Base-by-base conservation (phyloP, 2,888 invertebrate genomes). In the Xylota sylvarum region DNA sequence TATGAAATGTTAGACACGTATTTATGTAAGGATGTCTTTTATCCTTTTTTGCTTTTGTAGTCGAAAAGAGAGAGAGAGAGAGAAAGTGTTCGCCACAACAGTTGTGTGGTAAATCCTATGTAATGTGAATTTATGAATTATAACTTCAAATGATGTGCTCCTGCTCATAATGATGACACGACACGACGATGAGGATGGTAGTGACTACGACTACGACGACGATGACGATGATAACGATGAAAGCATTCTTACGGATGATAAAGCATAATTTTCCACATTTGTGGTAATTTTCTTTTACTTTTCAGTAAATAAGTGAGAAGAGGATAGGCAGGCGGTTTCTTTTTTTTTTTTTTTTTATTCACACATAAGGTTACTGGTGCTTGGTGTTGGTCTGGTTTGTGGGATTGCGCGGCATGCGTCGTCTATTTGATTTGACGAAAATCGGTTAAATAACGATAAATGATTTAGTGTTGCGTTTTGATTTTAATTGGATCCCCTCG, bases 391-490 rank as follows among this genome's bases (percentile, higher is more conserved):
- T 43, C 23, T 23, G 23, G 23, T 32, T 32, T 30, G 43, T 46
- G 0, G 43, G 32, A 30, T 6, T 9, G n/a, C 12, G 40, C 23
- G 23, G n/a, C 32, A 52, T 58, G 65, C 52, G 46, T 50, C 56
- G 43, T 35, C 40, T 69, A 64, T 65, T 43, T 79, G 73, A 64
- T 73, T 74, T 79, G 43, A 43, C 27, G 17, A 55, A 80, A 84
- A 80, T 79, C 73, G 56, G 69, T 69, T 84, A 74, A 74, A 55
- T 74, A 74, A 69, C 69, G 74, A 74, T 83, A 74, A 84, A 79
- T 80, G 79, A 73, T 84, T 84, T 74, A 84, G 43, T 84, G 84
- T 84, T 84, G 84, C 84, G 74, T 69, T 84, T 80, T 80, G 79
- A 84, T 84, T 84, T 84, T 84, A 84, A 84, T 84, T 84, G 84